Evolutionary conservation across 2,888 invertebrate species (phyloP).

Genomic region (Leptothorax acervorum): DNA sequence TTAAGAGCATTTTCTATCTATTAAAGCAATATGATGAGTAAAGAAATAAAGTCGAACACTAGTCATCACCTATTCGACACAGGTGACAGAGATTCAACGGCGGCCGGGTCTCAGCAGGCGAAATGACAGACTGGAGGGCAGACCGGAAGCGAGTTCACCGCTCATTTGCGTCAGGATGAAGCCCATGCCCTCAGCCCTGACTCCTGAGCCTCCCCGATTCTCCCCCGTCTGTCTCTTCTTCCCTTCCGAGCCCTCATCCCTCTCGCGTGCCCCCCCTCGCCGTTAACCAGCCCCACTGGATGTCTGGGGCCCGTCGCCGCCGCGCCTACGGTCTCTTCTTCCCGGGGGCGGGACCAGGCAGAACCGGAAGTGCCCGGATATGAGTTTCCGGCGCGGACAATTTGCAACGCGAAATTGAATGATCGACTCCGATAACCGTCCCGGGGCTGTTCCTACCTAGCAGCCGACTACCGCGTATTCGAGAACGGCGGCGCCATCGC

Average conservation of each 20-base stretch:
- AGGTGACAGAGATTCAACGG: slow-evolving; percentile 1
- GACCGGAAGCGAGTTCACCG: slow-evolving; percentile 82
- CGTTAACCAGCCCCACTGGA: slow-evolving; percentile 62
- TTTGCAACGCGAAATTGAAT: slow-evolving; percentile 91
- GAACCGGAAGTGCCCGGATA: slow-evolving; percentile 89
- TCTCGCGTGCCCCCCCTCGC: slow-evolving; percentile 14
- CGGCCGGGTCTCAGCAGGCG: not conserved
- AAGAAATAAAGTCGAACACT: slow-evolving; percentile 4
- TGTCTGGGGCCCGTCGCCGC: slow-evolving; percentile 66
- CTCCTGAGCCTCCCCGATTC: slow-evolving; percentile 51
- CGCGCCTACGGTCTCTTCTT: slow-evolving; percentile 63
- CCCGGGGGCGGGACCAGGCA: slow-evolving; percentile 75
- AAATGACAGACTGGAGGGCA: slow-evolving; percentile 15
- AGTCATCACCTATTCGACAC: slow-evolving; percentile 17
- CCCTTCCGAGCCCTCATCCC: slow-evolving; percentile 29
- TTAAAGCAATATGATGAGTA: not conserved
- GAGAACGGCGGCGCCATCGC: slow-evolving; percentile 63
- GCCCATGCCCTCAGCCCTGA: slow-evolving; percentile 50
- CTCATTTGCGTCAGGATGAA: slow-evolving; percentile 79
- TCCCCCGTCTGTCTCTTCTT: slow-evolving; percentile 34
- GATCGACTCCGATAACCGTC: slow-evolving; percentile 85
- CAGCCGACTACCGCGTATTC: slow-evolving; percentile 52
- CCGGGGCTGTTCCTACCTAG: slow-evolving; percentile 70
- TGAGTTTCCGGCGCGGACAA: slow-evolving; percentile 95
- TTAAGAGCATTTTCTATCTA: not conserved